Evolutionary conservation across 2,888 invertebrate genomes (phyloP), one percentile per base, ranked within the genome.

Genomic region (Stenichneumon culpator): DNA sequence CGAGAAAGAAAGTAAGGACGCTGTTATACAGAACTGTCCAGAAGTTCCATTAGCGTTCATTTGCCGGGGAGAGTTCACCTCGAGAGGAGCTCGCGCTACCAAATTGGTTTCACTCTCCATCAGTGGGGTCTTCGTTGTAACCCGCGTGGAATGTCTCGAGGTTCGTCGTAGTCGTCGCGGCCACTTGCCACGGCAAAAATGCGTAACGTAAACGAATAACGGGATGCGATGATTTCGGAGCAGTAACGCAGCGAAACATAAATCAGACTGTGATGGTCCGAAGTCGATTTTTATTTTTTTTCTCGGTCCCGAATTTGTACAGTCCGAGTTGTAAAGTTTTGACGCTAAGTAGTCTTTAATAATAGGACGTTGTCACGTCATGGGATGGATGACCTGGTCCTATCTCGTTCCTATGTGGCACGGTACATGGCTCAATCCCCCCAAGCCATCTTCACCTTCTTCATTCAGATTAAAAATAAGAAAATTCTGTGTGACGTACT

Each of bases 51-150:
- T 87, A 86, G 75, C 54, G 80, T 54, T 73, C 79, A 74, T 80
- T 57, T 87, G 77, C 81, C 74, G 69, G 54, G 32, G 16, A 60
- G 82, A 68, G n/a, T 78, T 68, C 28, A 65, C 28, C 50, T 57
- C 65, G 67, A 14, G 44, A 9, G 7, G 57, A 54, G 28, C 57
- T 7, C 32, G 36, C 80, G 83, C 68, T 69, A 44, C 67, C 79
- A 82, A 89, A 86, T 89, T 83, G 86, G 88, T 89, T 83, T 88
- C 86, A 79, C 82, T 87, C 84, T 87, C 82, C 50, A 73, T 78
- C 72, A 78, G 50, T 44, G 25, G 28, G 50, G 63, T 69, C 39
- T 50, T 70, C 60, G n/a, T n/a, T 19, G 72, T 57, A 72, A 32
- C 36, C 36, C 60, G 16, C 52, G 54, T 22, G 28, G 44, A 28